Conservation (phyloP, 2,113 vertebrate genomes). For the Calypte anna region DNA sequence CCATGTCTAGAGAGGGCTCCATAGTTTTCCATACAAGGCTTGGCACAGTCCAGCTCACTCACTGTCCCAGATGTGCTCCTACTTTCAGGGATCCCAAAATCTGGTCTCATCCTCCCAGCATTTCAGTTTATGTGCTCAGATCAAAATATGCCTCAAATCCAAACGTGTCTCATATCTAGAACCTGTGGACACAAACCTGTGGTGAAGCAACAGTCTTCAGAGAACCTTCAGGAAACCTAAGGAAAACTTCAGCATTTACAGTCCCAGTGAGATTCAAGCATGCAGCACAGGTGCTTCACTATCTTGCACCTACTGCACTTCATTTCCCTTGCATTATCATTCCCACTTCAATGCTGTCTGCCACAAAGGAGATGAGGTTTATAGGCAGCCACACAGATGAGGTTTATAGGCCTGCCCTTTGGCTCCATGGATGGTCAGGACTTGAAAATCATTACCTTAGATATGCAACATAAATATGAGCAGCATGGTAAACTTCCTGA, state of each 20-base stretch:
- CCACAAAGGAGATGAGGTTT: not conserved
- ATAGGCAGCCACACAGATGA: not conserved
- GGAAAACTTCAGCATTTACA: not conserved
- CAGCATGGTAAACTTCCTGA: not conserved
- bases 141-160: not conserved
- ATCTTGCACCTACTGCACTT: not conserved
- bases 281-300: not conserved
- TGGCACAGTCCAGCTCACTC: not conserved
- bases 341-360: not conserved
- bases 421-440: not conserved
- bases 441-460: not conserved
- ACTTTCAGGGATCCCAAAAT: not conserved
- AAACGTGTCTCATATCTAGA: not conserved
- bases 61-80: not conserved
- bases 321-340: not conserved
- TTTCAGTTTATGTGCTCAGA: not conserved
- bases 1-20: not conserved
- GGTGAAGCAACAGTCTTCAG: not conserved
- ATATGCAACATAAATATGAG: accelerated
- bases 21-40: not conserved
- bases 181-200: not conserved
- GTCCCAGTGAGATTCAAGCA: not conserved
- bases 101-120: not conserved
- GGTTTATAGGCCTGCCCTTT: not conserved
- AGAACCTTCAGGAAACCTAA: not conserved